Base-by-base conservation (phyloP, 1,140 invertebrate genomes). In the Oryzaephilus surinamensis region DNA sequence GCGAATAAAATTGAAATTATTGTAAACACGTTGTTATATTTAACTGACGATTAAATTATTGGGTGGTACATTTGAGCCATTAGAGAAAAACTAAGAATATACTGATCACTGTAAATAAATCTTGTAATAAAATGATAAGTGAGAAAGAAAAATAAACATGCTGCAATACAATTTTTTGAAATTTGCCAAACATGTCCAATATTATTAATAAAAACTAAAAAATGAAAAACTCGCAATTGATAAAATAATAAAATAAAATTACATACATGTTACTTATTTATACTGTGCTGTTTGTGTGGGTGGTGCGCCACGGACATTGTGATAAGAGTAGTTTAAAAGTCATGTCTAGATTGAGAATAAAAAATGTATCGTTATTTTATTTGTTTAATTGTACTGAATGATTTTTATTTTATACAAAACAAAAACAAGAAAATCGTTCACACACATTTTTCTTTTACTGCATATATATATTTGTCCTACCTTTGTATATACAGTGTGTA, bases 241-340 rank as follows among this genome's bases (percentile, higher is more conserved):
- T 43, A 41, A 23, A 28, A 38, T n/a, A n/a, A n/a, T n/a, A n/a
- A n/a, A n/a, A n/a, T n/a, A n/a, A 45, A 38, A 49, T 50, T 38
- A 46, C 52, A 51, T 58, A 55, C 51, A 60, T 60, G 55, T 60
- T 60, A 60, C 54, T 58, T 60, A 60, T 60, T 60, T 60, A 60
- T 60, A 60, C 54, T 60, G 57, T 58, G 57, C 57, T 58, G 55
- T 57, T 57, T 55, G 56, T 60, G 58, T 60, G 55, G 51, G 55
- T 55, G 54, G 45, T 50, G 38, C 46, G 51, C 56, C 53, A 54
- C 56, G 51, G 57, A 58, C 56, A 57, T 60, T 60, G 58, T 60
- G 58, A 60, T 60, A 60, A 60, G 58, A 60, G 47, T 57, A 58
- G 51, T 55, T 24, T 30, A 31, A 38, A 54, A 60, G 58, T 60